Base-by-base conservation (phyloP, 1,140 invertebrate species). In the Cherax destructor region DNA sequence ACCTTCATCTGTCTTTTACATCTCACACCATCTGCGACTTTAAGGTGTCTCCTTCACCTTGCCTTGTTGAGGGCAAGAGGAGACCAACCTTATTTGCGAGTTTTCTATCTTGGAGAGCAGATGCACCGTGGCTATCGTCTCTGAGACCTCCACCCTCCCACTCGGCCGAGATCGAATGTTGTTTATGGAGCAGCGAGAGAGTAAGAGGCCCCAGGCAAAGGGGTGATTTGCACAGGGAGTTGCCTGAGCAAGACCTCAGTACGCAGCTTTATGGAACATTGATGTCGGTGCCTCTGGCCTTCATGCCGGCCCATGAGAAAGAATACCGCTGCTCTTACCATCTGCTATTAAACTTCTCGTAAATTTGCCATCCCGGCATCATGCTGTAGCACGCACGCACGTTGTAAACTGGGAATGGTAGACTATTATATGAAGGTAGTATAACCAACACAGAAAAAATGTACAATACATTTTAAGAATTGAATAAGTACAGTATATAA, bases 301-400 rank as follows among this genome's bases (percentile, higher is more conserved):
- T 30, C n/a, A 74, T 21, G 69, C n/a, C 24, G 69, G n/a, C 69
- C 21, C 24, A 0, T 9, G 69, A 21, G 69, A 30, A 6, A 74
- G n/a, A 30, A 74, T 74, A 6, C 69, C 69, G 16, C 69, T 74
- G 69, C 69, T 74, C 11, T 74, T 74, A 74, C 69, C 69, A 74
- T 74, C 69, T n/a, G 24, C n/a, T 74, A 74, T 74, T 74, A 74
- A 74, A 74, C 30, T 74, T 74, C n/a, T 74, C 69, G 69, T 74
- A 74, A 74, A 74, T n/a, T 24, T 74, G 18, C 18, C 65, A 69
- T 13, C 13, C 18, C 13, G 10, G 65, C 16, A 74, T 24, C 7
- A 74, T 74, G 69, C 69, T 74, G 69, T 6, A 74, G n/a, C 69
- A 74, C 69, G 69, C 69, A 30, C 69, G 21, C 69, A 10, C 69